Conservation (phyloP, 2,888 invertebrate genomes). For the Amiota mariae region DNA sequence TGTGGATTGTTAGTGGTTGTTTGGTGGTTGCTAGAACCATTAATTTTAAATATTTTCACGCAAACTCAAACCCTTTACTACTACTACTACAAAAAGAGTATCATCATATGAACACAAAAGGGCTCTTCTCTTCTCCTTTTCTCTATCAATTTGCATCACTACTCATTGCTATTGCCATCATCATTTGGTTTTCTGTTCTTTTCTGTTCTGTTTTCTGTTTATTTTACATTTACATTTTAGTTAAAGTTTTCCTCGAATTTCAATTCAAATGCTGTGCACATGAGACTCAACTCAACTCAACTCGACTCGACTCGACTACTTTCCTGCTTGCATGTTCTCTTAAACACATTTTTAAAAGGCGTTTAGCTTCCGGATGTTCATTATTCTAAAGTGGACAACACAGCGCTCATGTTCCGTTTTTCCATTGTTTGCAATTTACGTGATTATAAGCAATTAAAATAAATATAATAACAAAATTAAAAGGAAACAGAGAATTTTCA, state of each 20-base stretch:
- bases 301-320: background rate
- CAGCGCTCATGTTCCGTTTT: background rate
- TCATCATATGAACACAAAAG: background rate
- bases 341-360: conserved; percentile 7
- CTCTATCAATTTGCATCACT: too few relatives aligned
- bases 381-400: conserved; percentile 3
- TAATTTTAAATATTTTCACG: conserved; percentile 16
- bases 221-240: conserved; percentile 4
- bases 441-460: conserved; percentile 10
- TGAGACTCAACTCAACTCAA: background rate
- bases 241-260: conserved; percentile 6
- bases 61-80: conserved; percentile 3
- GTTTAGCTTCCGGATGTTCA: conserved; percentile 20
- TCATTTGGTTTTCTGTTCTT: background rate
- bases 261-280: conserved; percentile 15
- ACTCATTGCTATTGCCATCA: too few relatives aligned
- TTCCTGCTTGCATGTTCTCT: conserved; percentile 17
- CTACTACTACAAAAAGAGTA: too few relatives aligned
- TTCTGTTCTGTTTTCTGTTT: too few relatives aligned
- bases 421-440: conserved; percentile 5
- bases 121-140: background rate
- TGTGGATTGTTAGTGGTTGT: too few relatives aligned
- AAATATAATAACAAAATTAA: background rate
- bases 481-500: background rate
- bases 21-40: too few relatives aligned